phyloP scores from a whole-genome alignment of 2,888 invertebrate genomes.

The Galeruca laticollis region DNA sequence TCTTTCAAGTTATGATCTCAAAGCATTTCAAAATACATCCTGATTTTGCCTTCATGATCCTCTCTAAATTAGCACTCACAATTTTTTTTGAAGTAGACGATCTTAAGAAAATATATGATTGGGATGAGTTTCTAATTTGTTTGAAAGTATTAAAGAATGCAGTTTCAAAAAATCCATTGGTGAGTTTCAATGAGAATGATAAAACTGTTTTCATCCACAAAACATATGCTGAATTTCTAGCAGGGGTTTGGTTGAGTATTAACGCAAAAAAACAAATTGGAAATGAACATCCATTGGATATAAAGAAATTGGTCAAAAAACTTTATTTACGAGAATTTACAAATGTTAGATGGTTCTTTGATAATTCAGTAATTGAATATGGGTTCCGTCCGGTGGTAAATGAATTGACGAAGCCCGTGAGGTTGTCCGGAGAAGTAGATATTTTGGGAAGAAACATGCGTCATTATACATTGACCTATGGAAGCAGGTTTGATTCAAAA shows the following conservation, averaged over 20 bases:
- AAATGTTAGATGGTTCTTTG: constrained; percentile 32
- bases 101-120: constrained; percentile 20
- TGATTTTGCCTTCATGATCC: constrained; percentile 17
- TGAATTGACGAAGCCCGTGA: background rate
- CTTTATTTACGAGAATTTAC: constrained; percentile 29
- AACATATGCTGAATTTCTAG: constrained; percentile 38
- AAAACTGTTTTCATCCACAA: constrained; percentile 33
- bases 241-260: constrained; percentile 28
- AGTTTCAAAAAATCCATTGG: constrained; percentile 20
- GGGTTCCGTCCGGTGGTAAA: background rate
- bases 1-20: constrained; percentile 24
- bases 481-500: constrained; percentile 21
- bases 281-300: too few relatives aligned
- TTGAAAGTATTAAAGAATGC: constrained; percentile 20
- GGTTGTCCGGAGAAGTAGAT: constrained; percentile 18
- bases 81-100: constrained; percentile 11
- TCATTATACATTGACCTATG: constrained; percentile 30
- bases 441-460: constrained; percentile 21
- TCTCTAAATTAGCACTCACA: constrained; percentile 31
- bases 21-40: constrained; percentile 3
- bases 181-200: constrained; percentile 9
- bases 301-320: constrained; percentile 5
- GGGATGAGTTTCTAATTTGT: constrained; percentile 22
- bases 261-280: constrained; percentile 24
- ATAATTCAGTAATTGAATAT: constrained; percentile 16